Evolutionary conservation across 1,140 invertebrate genomes (phyloP).

Genomic region (Halyomorpha halys): DNA sequence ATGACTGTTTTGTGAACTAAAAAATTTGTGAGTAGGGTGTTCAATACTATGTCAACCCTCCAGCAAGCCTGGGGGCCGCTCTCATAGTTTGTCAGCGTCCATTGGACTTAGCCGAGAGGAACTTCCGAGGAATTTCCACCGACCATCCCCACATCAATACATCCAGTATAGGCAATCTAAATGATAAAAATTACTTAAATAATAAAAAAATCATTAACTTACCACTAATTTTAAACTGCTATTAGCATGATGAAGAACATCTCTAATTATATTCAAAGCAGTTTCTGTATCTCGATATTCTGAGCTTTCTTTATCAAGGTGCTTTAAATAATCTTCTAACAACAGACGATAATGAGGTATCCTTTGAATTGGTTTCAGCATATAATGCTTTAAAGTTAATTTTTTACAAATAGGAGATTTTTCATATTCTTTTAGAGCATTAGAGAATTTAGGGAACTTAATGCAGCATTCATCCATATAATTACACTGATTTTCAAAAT

Average conservation of each 20-base stretch:
- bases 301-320: conserved; percentile 44
- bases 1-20: too few relatives aligned
- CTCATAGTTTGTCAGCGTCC: too few relatives aligned
- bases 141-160: too few relatives aligned
- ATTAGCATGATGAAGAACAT: conserved; percentile 66
- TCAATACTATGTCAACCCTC: too few relatives aligned
- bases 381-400: conserved; percentile 56
- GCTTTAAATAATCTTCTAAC: conserved; percentile 53
- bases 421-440: conserved; percentile 55
- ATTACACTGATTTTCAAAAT: conserved; percentile 53
- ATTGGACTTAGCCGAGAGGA: too few relatives aligned
- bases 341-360: conserved; percentile 59
- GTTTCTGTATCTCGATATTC: conserved; percentile 55
- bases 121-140: too few relatives aligned
- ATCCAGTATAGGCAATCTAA: too few relatives aligned
- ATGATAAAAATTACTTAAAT: background rate
- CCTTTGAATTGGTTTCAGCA: conserved; percentile 66
- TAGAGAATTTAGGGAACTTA: conserved; percentile 50
- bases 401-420: conserved; percentile 49
- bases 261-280: conserved; percentile 57
- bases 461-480: conserved; percentile 49
- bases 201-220: conserved; percentile 31
- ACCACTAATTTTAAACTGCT: conserved; percentile 54
- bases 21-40: too few relatives aligned
- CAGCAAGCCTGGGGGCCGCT: too few relatives aligned